Evolutionary conservation across 2,797 vertebrate species (phyloP), one percentile per base, ranked within the genome.

Genomic region (Polyboroides typus): DNA sequence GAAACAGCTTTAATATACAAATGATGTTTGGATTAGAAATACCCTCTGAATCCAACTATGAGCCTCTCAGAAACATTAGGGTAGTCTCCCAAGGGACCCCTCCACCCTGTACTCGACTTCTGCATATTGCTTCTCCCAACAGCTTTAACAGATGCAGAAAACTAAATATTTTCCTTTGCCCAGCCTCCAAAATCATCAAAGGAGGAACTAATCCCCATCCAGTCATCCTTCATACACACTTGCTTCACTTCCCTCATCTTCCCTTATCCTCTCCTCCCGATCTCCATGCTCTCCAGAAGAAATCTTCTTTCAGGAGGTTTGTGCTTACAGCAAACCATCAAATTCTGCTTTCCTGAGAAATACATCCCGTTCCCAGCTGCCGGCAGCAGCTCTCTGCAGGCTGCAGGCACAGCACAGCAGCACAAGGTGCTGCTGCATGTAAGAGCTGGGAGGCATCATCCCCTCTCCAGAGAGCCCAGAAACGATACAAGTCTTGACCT

Each of bases 1-100:
- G 79, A 94, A 88, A 94, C 45, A 92, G 68, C 31, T 92, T 76
- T 81, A 85, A 88, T 38, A 64, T 18, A 85, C n/a, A 94, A 91
- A 94, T 50, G 10, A 78, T 82, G 44, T 79, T 90, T 85, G 33
- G 33, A 78, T 87, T 63, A 80, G 80, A 91, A 92, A 92, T 27
- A 52, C 3, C 7, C 11, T 78, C 45, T 74, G 83, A 87, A 81
- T 66, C 4, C 19, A 93, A 89, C 67, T 53, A 71, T 15, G 7
- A 71, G 7, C 38, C 72, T 42, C 48, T 93, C 53, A 10, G 68
- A 93, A 92, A 60, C 4, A 58, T 56, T 34, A 80, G 21, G 9
- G 34, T 45, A 27, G 9, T 71, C 36, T 88, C 38, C 25, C 42
- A 48, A 56, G 34, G 47, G 31, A 89, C 42, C 14, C 12, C 5